Evolutionary conservation across 2,797 vertebrate species (phyloP), one percentile per base, ranked within the genome.

Genomic region (Myotis vivesi): DNA sequence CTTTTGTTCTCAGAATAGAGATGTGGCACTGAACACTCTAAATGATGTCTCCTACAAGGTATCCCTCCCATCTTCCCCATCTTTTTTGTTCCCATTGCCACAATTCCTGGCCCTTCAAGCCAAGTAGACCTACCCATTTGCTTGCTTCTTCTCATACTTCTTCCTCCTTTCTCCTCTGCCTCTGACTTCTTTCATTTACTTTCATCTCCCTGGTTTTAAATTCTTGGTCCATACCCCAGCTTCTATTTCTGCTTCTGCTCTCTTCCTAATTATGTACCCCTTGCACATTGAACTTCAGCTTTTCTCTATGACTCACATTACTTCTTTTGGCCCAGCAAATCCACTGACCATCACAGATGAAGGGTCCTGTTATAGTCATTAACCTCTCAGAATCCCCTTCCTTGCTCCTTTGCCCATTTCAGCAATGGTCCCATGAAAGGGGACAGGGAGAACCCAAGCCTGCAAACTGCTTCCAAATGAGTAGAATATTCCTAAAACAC

Each of bases 301-400:
- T 87, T 71, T 30, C 11, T 53, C 16, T 89, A n/a, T 69, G 51
- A 82, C 22, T 92, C 69, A 51, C 20, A 44, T 86, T 83, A 73
- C 20, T 83, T 94, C 49, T 86, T 28, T 94, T 73, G 69, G 62
- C 6, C 85, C 75, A 72, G 69, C 8, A 87, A 87, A 77, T 92
- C 41, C 23, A 73, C 7, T 53, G 30, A 59, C 68, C 46, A 16
- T 73, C 57, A 87, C 57, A 69, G 44, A 57, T 23, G 30, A 75
- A 62, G 17, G 8, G 10, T 57, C 28, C 38, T 79, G 23, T 25
- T 81, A 44, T 11, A 41, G 68, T 51, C 87, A 72, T 38, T 59
- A 81, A 81, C 2, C 11, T 16, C 23, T 38, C 49, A 76, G 20
- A 93, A 59, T 1, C 23, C 15, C 30, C 28, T 23, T 57, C 38